Conservation (phyloP, 2,113 vertebrate genomes). For the Hippocampus zosterae region DNA sequence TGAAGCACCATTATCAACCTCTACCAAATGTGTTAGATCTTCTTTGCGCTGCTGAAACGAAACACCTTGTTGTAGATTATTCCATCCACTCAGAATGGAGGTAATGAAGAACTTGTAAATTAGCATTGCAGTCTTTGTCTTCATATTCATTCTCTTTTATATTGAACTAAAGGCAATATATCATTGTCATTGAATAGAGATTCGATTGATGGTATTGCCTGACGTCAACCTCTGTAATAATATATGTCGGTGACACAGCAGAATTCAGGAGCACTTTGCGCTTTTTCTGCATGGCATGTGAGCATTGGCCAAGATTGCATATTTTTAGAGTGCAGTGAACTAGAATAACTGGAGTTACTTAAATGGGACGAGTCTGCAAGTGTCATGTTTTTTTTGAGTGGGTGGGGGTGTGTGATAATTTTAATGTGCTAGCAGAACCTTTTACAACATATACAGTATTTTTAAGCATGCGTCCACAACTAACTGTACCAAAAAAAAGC, state of each 20-base stretch:
- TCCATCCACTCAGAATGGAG: conserved; percentile 44
- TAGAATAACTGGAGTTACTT: conserved; percentile 1
- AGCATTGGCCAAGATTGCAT: conserved; percentile 34
- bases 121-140: conserved; percentile 53
- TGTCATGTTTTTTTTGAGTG: background rate
- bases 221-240: conserved; percentile 53
- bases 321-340: conserved; percentile 22
- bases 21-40: conserved; percentile 68
- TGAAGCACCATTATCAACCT: conserved; percentile 69
- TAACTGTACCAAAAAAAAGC: background rate
- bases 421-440: background rate
- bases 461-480: background rate
- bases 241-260: conserved; percentile 47
- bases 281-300: conserved; percentile 38
- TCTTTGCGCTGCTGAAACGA: conserved; percentile 56
- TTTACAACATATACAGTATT: background rate
- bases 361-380: conserved; percentile 10
- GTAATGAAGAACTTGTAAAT: conserved; percentile 64
- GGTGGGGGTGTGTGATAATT: too few species aligned
- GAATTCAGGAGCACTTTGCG: conserved; percentile 38
- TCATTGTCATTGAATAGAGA: conserved; percentile 48
- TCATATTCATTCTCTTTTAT: conserved; percentile 45
- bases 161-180: conserved; percentile 50
- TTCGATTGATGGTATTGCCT: conserved; percentile 52
- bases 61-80: conserved; percentile 62